Evolutionary conservation across 2,888 invertebrate species (phyloP).

Genomic region (Lasiommata megera): DNA sequence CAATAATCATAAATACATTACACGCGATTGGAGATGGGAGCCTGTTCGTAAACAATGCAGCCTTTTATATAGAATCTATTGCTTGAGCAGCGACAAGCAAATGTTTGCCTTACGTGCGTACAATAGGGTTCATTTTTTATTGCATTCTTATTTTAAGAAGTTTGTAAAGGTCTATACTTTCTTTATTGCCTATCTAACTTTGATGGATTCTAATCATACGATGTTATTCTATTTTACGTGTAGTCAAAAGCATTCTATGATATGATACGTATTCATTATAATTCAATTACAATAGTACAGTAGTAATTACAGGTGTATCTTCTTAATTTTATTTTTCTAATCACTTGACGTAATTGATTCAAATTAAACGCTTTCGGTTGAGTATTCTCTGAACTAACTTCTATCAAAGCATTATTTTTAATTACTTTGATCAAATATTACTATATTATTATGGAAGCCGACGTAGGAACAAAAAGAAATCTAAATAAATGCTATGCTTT

Average conservation of each 20-base stretch:
- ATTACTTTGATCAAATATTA: too few relatives aligned
- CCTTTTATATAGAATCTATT: conserved; percentile 36
- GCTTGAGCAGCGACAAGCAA: not conserved
- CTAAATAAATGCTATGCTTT: too few relatives aligned
- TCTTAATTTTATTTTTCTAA: too few relatives aligned
- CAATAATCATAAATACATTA: conserved; percentile 82
- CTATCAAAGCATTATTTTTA: too few relatives aligned
- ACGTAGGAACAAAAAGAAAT: too few relatives aligned
- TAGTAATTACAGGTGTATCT: too few relatives aligned
- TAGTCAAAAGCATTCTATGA: not conserved
- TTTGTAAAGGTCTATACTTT: conserved; percentile 31
- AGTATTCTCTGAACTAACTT: too few relatives aligned
- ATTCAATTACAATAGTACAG: too few relatives aligned
- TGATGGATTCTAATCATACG: conserved; percentile 64
- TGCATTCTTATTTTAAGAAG: not conserved
- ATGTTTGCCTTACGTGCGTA: not conserved
- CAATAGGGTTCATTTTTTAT: not conserved
- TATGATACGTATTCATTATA: too few relatives aligned
- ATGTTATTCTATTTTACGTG: conserved; percentile 21
- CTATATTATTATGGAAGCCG: too few relatives aligned
- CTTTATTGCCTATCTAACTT: conserved; percentile 77
- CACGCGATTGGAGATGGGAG: conserved; percentile 73
- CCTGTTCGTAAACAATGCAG: conserved; percentile 72
- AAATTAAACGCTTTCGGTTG: too few relatives aligned
- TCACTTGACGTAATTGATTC: too few relatives aligned